Percentiles rank a stretch among this genome's conserved stretches.
These are phyloP conservation scores for Felis chaus DNA, from an alignment of 2,113 vertebrate species.

Conservation along the genomic window DNA sequence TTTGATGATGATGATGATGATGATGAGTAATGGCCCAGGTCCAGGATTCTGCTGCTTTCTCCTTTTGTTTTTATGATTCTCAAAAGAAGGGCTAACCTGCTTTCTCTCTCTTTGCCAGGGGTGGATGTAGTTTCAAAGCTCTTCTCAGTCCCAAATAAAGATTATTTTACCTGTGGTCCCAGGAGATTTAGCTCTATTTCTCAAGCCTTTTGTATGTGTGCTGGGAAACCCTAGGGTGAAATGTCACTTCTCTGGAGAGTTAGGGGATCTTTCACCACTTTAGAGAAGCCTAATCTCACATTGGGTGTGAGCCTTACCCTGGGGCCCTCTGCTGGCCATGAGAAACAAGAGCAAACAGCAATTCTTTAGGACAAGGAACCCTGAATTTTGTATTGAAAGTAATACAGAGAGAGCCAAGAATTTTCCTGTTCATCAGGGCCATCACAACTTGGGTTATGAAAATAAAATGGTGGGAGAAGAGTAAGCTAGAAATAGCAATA, in stretches of 20 bases:
- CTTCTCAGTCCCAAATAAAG: not conserved
- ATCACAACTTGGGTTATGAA: not conserved
- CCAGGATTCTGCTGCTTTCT: not conserved
- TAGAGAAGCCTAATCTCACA: not conserved
- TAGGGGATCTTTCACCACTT: not conserved
- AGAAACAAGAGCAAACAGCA: constrained; percentile 11
- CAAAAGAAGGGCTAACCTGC: not conserved
- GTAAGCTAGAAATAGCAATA: not conserved
- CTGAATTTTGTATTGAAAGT: not conserved
- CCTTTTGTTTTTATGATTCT: constrained; percentile 5
- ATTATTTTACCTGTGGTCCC: not conserved
- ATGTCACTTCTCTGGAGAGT: not conserved
- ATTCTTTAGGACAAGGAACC: not conserved
- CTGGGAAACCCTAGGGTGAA: constrained; percentile 44
- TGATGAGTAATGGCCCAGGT: not conserved
- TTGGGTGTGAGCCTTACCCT: not conserved
- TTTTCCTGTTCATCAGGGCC: not conserved
- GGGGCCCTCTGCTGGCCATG: not conserved
- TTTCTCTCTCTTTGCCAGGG: not conserved
- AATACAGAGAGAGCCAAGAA: not conserved
- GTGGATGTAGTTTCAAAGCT: not conserved
- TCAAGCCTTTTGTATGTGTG: not conserved
- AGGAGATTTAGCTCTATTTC: not conserved
- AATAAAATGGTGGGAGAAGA: not conserved
- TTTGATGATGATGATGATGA: too few species aligned